These are phyloP conservation scores for Pogonocichla stellata DNA, from an alignment of 2,113 vertebrate genomes.

Conservation along the genomic window DNA sequence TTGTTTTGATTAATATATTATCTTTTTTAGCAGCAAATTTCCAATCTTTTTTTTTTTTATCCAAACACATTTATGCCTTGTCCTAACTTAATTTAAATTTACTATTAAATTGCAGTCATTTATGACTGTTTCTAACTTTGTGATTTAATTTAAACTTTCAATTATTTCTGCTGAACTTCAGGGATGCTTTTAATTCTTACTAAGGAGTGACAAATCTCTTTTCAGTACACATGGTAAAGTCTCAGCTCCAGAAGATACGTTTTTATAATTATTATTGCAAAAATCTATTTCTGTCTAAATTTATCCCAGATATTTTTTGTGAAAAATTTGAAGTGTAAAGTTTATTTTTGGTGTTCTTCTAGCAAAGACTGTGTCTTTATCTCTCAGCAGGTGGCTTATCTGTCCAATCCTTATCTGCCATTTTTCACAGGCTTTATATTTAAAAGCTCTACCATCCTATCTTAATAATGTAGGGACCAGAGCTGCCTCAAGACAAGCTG, in stretches of 20 bases:
- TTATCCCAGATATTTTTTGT: neutral
- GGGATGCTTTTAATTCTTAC: neutral
- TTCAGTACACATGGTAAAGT: neutral
- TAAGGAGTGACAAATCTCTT: neutral
- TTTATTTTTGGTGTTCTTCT: neutral
- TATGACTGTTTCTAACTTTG: neutral
- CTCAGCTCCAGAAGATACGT: neutral
- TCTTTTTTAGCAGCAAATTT: neutral
- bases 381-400: neutral
- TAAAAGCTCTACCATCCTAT: neutral
- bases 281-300: neutral
- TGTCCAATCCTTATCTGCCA: neutral
- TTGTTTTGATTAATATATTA: neutral
- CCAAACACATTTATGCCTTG: neutral
- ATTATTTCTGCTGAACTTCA: neutral
- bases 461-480: neutral
- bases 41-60: neutral
- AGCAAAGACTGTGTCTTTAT: neutral
- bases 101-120: neutral
- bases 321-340: neutral
- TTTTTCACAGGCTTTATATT: neutral
- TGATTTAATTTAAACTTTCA: neutral
- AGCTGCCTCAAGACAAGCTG: neutral
- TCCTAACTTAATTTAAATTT: constrained; percentile 26
- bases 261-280: neutral